Evolutionary conservation across 2,113 vertebrate genomes (phyloP).

Genomic region (Onychostoma macrolepis): DNA sequence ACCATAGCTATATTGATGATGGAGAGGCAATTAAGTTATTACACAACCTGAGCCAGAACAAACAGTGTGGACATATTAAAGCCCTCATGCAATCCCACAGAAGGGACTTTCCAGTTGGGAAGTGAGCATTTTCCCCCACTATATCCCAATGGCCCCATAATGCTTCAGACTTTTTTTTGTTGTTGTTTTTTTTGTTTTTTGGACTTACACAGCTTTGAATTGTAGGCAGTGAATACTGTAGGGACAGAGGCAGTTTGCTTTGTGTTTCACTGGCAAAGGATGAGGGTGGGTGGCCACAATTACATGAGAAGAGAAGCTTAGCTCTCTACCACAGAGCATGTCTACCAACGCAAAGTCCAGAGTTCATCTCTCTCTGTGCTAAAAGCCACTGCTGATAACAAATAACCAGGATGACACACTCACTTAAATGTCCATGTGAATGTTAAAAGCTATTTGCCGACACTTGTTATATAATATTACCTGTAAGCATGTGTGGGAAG

Average conservation of each 20-base stretch:
- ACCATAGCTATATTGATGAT: background rate
- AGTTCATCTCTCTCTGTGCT: conserved; percentile 51
- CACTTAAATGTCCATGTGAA: background rate
- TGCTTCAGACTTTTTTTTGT: background rate
- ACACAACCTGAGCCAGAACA: conserved; percentile 16
- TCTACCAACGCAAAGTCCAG: conserved; percentile 67
- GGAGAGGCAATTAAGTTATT: background rate
- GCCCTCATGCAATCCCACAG: conserved; percentile 30
- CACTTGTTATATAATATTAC: conserved; percentile 21
- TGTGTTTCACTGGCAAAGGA: conserved; percentile 53
- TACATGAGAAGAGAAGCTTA: conserved; percentile 24
- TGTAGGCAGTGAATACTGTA: conserved; percentile 39
- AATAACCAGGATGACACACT: conserved; percentile 59
- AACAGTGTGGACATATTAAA: background rate
- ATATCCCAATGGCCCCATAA: conserved; percentile 23
- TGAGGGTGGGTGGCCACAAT: conserved; percentile 57
- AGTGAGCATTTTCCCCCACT: conserved; percentile 9
- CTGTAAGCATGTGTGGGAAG: conserved; percentile 6
- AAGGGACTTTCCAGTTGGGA: conserved; percentile 47
- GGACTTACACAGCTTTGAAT: conserved; percentile 39
- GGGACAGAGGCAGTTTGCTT: conserved; percentile 42
- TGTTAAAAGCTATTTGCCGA: conserved; percentile 15
- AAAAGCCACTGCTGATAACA: conserved; percentile 65
- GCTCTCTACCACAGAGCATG: conserved; percentile 50
- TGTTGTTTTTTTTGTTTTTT: too few relatives aligned